phyloP scores from a whole-genome alignment of 2,797 vertebrate species.

The Poeciliopsis gracilis region DNA sequence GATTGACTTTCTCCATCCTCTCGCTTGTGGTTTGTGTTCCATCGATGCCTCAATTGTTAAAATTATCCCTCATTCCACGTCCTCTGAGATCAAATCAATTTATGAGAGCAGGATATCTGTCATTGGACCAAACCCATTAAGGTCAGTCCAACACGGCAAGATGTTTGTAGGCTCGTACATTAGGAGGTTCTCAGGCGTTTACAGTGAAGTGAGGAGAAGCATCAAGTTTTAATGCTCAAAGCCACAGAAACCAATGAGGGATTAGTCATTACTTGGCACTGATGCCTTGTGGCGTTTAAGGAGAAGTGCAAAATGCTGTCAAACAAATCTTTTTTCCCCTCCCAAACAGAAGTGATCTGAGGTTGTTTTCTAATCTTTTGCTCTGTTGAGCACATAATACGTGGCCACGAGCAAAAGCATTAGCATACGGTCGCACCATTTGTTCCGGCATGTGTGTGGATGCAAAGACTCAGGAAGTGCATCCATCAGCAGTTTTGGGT shows the following conservation, averaged over 20 bases:
- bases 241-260: conserved; percentile 82
- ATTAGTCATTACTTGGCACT: conserved; percentile 78
- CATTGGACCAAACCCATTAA: conserved; percentile 81
- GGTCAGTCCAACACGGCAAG: conserved; percentile 77
- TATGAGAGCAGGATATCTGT: conserved; percentile 79
- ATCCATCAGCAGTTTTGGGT: conserved; percentile 75
- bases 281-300: conserved; percentile 72
- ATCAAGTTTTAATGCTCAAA: conserved; percentile 84
- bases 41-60: conserved; percentile 82
- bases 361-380: conserved; percentile 73
- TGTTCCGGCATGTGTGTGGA: conserved; percentile 56
- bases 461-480: conserved; percentile 65
- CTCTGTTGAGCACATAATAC: conserved; percentile 75
- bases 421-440: conserved; percentile 68
- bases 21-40: conserved; percentile 75
- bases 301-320: conserved; percentile 74
- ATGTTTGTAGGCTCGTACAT: conserved; percentile 77
- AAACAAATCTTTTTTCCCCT: conserved; percentile 63
- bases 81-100: conserved; percentile 85
- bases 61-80: conserved; percentile 78
- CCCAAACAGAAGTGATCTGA: conserved; percentile 64
- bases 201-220: conserved; percentile 76
- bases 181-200: conserved; percentile 82
- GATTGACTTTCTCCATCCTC: conserved; percentile 71
- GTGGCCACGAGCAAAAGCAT: conserved; percentile 71